Evolutionary conservation across 2,113 vertebrate species (phyloP).

Genomic region (western clawed frog (Xenopus tropicalis)): UCB_Xtro_10.0 CM004445.2:146093001-146093500

Average conservation of each 20-base stretch:
- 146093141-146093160: slow-evolving; percentile 23
- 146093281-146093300: slow-evolving; percentile 10
- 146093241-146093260: slow-evolving; percentile 17
- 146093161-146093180: slow-evolving; percentile 35
- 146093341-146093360: slow-evolving; percentile 34
- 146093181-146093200: slow-evolving; percentile 4
- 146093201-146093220: not conserved
- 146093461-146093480: not conserved
- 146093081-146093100: slow-evolving; percentile 25
- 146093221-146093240: slow-evolving; percentile 11
- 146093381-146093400: not conserved
- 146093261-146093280: slow-evolving; percentile 14
- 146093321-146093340: slow-evolving; percentile 28
- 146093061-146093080: slow-evolving; percentile 46
- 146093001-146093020: slow-evolving; percentile 47
- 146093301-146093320: slow-evolving; percentile 5
- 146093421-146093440: not conserved
- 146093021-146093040: slow-evolving; percentile 48
- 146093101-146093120: slow-evolving; percentile 19
- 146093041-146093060: slow-evolving; percentile 21
- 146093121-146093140: slow-evolving; percentile 18
- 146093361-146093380: slow-evolving; percentile 11
- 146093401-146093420: slow-evolving; percentile 28
- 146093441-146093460: slow-evolving; percentile 30
- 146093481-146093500: slow-evolving; percentile 20